Conservation (phyloP, 2,797 vertebrate species). For the Chiloscyllium punctatum region DNA sequence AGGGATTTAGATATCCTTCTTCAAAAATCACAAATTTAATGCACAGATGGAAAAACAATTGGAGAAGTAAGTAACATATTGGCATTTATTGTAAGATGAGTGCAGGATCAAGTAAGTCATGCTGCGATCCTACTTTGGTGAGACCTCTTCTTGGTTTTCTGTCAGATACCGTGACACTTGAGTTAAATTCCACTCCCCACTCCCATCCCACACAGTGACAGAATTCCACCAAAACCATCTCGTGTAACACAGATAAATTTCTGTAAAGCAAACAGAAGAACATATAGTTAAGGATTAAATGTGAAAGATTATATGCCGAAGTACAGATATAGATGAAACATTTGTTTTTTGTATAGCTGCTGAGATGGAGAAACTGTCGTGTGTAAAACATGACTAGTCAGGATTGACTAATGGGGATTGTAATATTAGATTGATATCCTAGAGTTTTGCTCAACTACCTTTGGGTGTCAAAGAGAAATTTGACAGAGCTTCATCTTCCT, state of each 20-base stretch:
- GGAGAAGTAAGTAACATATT: too few relatives aligned
- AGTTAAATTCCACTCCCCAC: too few relatives aligned
- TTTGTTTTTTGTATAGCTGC: background rate
- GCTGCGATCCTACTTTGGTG: too few relatives aligned
- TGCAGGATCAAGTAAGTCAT: too few relatives aligned
- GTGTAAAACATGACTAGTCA: slow-evolving; percentile 21
- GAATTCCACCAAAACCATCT: background rate
- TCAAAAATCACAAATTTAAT: too few relatives aligned
- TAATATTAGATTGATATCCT: slow-evolving; percentile 29
- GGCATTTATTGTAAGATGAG: too few relatives aligned
- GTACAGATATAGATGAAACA: slow-evolving; percentile 19
- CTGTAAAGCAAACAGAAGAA: background rate
- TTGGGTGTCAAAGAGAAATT: slow-evolving; percentile 4
- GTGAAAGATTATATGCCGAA: slow-evolving; percentile 12
- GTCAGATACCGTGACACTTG: too few relatives aligned
- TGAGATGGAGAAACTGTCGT: slow-evolving; percentile 19
- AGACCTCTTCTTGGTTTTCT: too few relatives aligned
- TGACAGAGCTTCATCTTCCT: slow-evolving; percentile 34
- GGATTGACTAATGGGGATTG: slow-evolving; percentile 37
- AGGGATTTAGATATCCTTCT: too few relatives aligned
- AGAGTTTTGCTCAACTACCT: slow-evolving; percentile 30
- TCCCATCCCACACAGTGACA: background rate
- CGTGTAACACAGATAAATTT: background rate
- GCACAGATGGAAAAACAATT: too few relatives aligned
- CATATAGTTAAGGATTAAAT: background rate